These are phyloP conservation scores for Aricia agestis DNA, from an alignment of 1,140 invertebrate species.

Conservation along the genomic window DNA sequence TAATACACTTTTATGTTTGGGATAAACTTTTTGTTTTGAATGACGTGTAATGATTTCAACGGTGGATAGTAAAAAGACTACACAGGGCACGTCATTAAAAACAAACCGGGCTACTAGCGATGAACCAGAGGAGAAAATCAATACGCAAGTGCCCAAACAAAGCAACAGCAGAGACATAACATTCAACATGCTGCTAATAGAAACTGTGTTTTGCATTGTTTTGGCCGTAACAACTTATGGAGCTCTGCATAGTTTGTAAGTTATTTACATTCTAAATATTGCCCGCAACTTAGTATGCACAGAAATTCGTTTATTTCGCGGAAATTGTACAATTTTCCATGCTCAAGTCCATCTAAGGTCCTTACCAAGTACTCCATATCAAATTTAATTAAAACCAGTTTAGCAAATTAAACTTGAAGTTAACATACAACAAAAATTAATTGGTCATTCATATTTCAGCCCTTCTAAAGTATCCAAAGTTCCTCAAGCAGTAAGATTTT, in stretches of 20 bases:
- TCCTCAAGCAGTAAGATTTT: conserved; percentile 82
- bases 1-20: conserved; percentile 1
- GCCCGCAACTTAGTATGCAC: too few species aligned
- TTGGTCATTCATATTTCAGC: conserved; percentile 69
- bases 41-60: conserved; percentile 76
- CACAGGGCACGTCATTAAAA: conserved; percentile 62
- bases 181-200: conserved; percentile 68
- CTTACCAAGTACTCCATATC: too few species aligned
- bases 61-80: conserved; percentile 64
- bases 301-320: background rate
- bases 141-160: conserved; percentile 47
- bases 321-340: background rate
- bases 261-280: conserved; percentile 26
- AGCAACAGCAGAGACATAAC: conserved; percentile 60
- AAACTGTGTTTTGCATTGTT: conserved; percentile 71
- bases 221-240: conserved; percentile 76
- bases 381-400: too few species aligned
- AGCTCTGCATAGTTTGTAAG: conserved; percentile 80
- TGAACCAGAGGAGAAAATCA: conserved; percentile 51
- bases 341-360: background rate
- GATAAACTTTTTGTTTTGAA: conserved; percentile 54
- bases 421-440: background rate
- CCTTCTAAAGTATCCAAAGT: conserved; percentile 81
- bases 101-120: conserved; percentile 52
- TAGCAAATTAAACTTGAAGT: too few species aligned